Evolutionary conservation across 2,113 vertebrate genomes (phyloP).

Genomic region (Eupsittula cactorum): DNA sequence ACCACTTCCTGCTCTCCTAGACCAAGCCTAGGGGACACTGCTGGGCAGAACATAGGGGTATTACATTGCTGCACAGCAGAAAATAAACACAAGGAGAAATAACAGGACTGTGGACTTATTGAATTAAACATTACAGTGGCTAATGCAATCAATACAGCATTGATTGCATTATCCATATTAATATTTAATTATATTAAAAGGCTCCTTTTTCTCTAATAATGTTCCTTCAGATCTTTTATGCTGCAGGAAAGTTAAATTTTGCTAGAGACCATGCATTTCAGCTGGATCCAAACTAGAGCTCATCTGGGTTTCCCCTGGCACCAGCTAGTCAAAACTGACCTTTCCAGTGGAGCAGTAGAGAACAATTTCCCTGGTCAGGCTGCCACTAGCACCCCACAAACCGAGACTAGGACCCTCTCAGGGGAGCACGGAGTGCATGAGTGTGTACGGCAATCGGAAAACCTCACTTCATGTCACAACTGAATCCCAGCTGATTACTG

Average conservation of each 20-base stretch:
- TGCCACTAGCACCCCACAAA: neutral
- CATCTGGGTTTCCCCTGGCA: neutral
- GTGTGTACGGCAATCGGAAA: rapidly evolving
- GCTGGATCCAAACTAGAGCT: neutral
- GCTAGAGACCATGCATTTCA: neutral
- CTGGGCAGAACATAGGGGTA: neutral
- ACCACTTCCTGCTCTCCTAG: neutral
- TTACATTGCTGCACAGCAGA: neutral
- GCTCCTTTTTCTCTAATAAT: neutral
- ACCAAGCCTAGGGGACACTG: neutral
- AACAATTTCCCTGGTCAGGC: neutral
- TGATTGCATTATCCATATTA: conserved; percentile 43
- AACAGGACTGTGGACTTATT: conserved; percentile 6
- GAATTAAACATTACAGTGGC: conserved; percentile 54
- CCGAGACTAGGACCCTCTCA: neutral
- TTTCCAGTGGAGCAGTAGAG: neutral
- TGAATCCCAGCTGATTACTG: neutral
- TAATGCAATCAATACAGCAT: conserved; percentile 39
- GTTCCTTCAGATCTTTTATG: neutral
- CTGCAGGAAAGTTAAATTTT: neutral
- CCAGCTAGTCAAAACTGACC: neutral
- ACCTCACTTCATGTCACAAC: neutral
- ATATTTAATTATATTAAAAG: conserved; percentile 59
- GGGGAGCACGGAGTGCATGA: rapidly evolving
- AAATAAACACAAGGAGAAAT: neutral